Conservation (phyloP, 2,888 invertebrate species). For the Scaptomyza cyrtandrae region DNA sequence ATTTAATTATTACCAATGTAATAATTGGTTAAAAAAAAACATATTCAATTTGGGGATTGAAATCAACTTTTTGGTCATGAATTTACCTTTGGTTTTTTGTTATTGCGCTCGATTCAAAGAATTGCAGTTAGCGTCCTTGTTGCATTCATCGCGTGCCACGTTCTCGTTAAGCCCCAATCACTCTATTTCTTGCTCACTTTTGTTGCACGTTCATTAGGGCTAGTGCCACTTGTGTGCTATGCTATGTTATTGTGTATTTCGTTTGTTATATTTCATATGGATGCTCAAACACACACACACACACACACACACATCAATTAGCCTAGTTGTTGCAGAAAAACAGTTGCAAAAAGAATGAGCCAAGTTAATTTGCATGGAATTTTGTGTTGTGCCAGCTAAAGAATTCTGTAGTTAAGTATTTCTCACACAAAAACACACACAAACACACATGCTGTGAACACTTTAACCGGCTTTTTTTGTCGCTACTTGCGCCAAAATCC, state of each 20-base stretch:
- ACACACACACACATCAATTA: slow-evolving; percentile 70
- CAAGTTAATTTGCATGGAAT: slow-evolving; percentile 70
- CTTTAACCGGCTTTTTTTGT: slow-evolving; percentile 67
- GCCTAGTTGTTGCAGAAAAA: slow-evolving; percentile 51
- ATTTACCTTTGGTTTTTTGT: slow-evolving; percentile 39
- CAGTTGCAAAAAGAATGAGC: slow-evolving; percentile 34
- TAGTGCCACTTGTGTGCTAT: slow-evolving; percentile 9
- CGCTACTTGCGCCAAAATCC: slow-evolving; percentile 67
- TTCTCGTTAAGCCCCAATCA: not conserved
- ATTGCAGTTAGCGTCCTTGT: slow-evolving; percentile 27
- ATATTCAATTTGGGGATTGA: not conserved
- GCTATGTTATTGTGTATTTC: slow-evolving; percentile 34
- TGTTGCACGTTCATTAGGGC: slow-evolving; percentile 47
- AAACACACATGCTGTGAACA: slow-evolving; percentile 43
- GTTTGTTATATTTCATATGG: slow-evolving; percentile 41
- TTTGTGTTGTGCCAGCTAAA: slow-evolving; percentile 22
- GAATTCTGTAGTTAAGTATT: slow-evolving; percentile 44
- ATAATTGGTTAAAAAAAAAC: not conserved
- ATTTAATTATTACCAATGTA: not conserved
- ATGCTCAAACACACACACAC: slow-evolving; percentile 50
- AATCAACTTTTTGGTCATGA: not conserved
- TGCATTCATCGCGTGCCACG: slow-evolving; percentile 56
- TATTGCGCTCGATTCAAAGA: slow-evolving; percentile 11
- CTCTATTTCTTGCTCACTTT: slow-evolving; percentile 12
- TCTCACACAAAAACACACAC: slow-evolving; percentile 12